phyloP scores from a whole-genome alignment of 2,888 invertebrate species.

The Drosophila falleni region DNA sequence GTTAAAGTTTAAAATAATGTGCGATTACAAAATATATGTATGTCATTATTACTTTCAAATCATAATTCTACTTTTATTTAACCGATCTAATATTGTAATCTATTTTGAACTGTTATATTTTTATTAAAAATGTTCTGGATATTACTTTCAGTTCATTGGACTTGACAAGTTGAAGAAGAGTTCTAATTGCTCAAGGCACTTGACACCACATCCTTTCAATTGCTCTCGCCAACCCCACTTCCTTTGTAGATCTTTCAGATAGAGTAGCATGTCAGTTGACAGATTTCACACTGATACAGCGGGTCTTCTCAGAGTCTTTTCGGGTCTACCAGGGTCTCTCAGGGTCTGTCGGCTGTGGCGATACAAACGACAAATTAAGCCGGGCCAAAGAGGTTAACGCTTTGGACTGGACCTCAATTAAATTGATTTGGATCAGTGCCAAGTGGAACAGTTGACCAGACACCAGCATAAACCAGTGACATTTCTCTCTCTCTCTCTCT shows the following conservation, averaged over 20 bases:
- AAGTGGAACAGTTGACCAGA: slow-evolving; percentile 32
- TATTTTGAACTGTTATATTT: background rate
- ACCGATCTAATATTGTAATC: background rate
- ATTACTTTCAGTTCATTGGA: background rate
- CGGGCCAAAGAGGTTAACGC: slow-evolving; percentile 60
- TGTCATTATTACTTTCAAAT: too few species aligned
- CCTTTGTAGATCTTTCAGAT: slow-evolving; percentile 36
- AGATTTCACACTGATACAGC: slow-evolving; percentile 54
- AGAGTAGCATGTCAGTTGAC: slow-evolving; percentile 29
- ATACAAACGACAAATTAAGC: slow-evolving; percentile 57
- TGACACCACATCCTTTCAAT: slow-evolving; percentile 25
- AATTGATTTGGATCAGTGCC: slow-evolving; percentile 77
- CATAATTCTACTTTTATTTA: too few species aligned
- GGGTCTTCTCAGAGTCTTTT: slow-evolving; percentile 1
- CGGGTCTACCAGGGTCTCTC: slow-evolving; percentile 3
- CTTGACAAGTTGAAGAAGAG: background rate
- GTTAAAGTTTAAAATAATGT: too few species aligned
- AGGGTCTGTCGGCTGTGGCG: slow-evolving; percentile 4
- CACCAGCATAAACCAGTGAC: slow-evolving; percentile 54
- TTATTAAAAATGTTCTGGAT: background rate
- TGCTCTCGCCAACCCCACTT: slow-evolving; percentile 48
- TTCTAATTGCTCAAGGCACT: slow-evolving; percentile 10
- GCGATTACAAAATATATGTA: too few species aligned
- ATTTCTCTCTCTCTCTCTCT: background rate
- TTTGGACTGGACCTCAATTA: slow-evolving; percentile 69